A percentile compares a stretch with the other conserved stretches of the same genome.
phyloP scores from a whole-genome alignment of 2,888 invertebrate species.

The Salticus scenicus region DNA sequence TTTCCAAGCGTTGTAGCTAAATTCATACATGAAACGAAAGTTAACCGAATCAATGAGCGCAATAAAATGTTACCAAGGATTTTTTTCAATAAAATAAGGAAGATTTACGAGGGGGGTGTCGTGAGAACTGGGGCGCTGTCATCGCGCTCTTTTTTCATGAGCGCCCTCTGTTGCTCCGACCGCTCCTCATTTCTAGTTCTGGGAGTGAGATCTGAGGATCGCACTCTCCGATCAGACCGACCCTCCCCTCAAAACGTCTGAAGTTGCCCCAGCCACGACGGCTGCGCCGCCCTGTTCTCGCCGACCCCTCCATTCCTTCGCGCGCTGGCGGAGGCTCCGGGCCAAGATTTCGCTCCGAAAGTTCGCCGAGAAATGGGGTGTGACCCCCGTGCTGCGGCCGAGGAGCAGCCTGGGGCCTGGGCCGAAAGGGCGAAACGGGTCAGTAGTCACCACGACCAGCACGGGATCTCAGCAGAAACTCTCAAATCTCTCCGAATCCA shows the following conservation, averaged over 20 bases:
- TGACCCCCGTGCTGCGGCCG: constrained; percentile 97
- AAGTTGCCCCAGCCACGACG: constrained; percentile 37
- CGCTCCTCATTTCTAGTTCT: constrained; percentile 29
- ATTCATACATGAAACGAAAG: too few species aligned
- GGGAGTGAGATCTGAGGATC: constrained; percentile 46
- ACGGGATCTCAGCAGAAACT: constrained; percentile 7
- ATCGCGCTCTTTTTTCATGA: neutral
- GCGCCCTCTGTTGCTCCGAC: constrained; percentile 48
- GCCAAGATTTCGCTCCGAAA: constrained; percentile 98
- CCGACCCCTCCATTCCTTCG: constrained; percentile 47
- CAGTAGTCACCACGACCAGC: neutral
- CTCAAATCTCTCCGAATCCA: constrained; percentile 33
- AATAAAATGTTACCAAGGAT: too few species aligned
- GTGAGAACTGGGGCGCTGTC: constrained; percentile 23
- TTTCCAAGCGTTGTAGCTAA: too few species aligned
- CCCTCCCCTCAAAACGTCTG: too few species aligned
- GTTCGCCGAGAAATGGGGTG: constrained; percentile 98
- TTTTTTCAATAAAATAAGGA: too few species aligned
- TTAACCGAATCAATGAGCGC: too few species aligned
- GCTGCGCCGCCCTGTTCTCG: constrained; percentile 35
- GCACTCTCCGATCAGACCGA: neutral
- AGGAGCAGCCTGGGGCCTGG: constrained; percentile 79
- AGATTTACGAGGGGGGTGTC: too few species aligned
- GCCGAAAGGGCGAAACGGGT: constrained; percentile 12
- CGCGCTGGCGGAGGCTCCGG: constrained; percentile 71